Evolutionary conservation across 2,797 vertebrate genomes (phyloP), one percentile per base, ranked within the genome.

Genomic region (Enteromius afrohamiltoni): DNA sequence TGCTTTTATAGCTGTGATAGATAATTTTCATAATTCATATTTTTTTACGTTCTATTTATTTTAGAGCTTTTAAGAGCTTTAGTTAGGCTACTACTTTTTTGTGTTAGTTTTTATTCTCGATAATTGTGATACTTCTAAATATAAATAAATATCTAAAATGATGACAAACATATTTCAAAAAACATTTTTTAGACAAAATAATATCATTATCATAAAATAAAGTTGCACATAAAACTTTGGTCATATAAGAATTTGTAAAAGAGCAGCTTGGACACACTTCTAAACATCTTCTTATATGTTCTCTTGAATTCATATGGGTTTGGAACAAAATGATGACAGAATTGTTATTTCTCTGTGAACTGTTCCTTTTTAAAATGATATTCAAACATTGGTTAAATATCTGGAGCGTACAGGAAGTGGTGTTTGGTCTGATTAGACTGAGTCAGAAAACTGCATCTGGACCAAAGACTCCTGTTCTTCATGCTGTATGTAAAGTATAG

Each of bases 361-460:
- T 42, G 13, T 60, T 11, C 4, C n/a, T 76, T 40, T 37, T 42
- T 6, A 23, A 76, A 1, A 23, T n/a, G 19, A 34, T 1, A 19
- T 34, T 34, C 49, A 53, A 1, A 8, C 29, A 16, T 49, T 65
- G 26, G 42, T 65, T 47, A 19, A 51, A 31, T 68, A 21, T 34
- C 16, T 49, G 26, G 14, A 40, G 45, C 9, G 76, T 13, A 49
- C 9, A 1, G 2, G 10, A 53, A 42, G 49, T 71, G 76, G 67
- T 80, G 87, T 83, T 75, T 77, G 78, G 6, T 80, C 6, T 34
- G 75, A 77, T 64, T 69, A 58, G 78, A 79, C 78, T 71, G 91
- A 92, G 86, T 68, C 71, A 92, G 92, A 92, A 92, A 92, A 93
- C 86, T 95, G 94, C 93, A 94, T 80, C 93, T 93, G 91, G 90